Base-by-base conservation (phyloP, 2,888 invertebrate genomes). In the Tipula unca region DNA sequence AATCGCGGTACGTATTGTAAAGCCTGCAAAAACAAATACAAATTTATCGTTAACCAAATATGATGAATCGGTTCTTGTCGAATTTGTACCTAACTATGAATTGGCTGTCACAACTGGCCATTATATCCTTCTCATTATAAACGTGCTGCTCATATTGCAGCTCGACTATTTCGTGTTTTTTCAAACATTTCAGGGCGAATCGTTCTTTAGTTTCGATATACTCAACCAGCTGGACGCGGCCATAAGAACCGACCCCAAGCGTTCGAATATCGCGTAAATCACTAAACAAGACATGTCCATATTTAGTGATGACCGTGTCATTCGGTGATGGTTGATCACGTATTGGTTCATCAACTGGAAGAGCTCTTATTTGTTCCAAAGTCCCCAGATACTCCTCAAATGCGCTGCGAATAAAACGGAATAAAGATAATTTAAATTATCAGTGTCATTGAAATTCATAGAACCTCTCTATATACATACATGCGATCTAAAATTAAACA, bases 181-280 rank as follows among this genome's bases (percentile, higher is more conserved):
- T 97, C 87, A 98, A 93, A 89, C 96, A 96, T 91, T 98, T 98
- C 87, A 98, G 91, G 0, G 97, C 98, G 90, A 95, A 97, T 0
- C 93, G 93, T 86, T 92, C 90, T 0, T 92, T 92, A 86, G 89
- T 89, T 3, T 29, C 20, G 85, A 92, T 92, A 88, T 94, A 93
- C 35, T 92, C 92, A 25, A 95, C 95, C 86, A 97, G 91, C 89
- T 96, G 97, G 0, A 98, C 98, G 1, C 97, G 93, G 0, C 98
- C 98, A 89, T 98, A 98, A 1, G 98, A 98, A 4, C 98, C 98
- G 13, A 98, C 95, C 0, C 98, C 98, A 87, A 98, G 92, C 0
- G 97, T 98, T 29, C 95, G 95, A 20, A 97, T 92, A 86, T 95
- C 94, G 88, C 95, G 95, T 87, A 99, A 91, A 88, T 98, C 96